phyloP scores from a whole-genome alignment of 2,797 vertebrate genomes.

The Pseudochromis fuscus region DNA sequence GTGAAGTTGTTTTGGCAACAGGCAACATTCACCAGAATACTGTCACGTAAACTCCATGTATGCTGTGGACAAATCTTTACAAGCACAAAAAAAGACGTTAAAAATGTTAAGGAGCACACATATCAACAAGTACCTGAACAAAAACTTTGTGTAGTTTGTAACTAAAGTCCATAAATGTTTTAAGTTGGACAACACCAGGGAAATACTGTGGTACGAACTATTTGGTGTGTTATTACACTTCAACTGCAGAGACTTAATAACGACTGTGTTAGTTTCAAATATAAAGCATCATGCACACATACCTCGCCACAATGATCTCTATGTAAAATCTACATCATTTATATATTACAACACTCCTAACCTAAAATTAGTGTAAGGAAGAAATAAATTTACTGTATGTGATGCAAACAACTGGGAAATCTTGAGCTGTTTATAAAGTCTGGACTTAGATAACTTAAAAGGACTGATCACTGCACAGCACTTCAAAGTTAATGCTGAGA shows the following conservation, averaged over 20 bases:
- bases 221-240: slow-evolving; percentile 7
- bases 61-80: too few species aligned
- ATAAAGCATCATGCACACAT: background rate
- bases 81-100: too few species aligned
- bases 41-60: too few species aligned
- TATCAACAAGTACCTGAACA: background rate
- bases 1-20: background rate
- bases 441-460: background rate
- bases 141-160: background rate
- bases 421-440: background rate
- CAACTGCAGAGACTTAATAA: too few species aligned
- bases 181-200: background rate
- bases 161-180: background rate
- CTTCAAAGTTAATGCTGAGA: slow-evolving; percentile 26
- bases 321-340: too few species aligned
- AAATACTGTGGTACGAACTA: too few species aligned
- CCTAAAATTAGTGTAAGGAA: background rate
- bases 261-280: background rate
- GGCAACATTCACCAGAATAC: too few species aligned
- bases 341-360: background rate
- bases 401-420: background rate
- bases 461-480: background rate
- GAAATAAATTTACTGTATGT: background rate
- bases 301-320: too few species aligned
- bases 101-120: background rate